Percentiles rank a stretch among this genome's conserved stretches.
phyloP scores from a whole-genome alignment of 2,888 invertebrate species.

The Netelia fuscicornis region DNA sequence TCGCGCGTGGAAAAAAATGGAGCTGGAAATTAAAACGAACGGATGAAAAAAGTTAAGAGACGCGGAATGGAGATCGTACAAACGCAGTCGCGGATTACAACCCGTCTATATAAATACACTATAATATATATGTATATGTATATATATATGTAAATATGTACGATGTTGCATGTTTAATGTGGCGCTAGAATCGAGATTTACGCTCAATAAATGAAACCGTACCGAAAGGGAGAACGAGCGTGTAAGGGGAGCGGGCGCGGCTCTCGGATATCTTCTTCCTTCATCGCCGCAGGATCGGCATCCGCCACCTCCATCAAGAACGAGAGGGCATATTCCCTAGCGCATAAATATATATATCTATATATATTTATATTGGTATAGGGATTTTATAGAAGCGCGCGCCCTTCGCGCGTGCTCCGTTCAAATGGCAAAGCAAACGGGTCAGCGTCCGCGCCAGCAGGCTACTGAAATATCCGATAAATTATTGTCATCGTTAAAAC shows the following conservation, averaged over 20 bases:
- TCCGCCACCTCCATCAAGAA: slow-evolving; percentile 58
- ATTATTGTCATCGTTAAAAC: slow-evolving; percentile 80
- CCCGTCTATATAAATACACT: slow-evolving; percentile 29
- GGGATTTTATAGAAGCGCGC: slow-evolving; percentile 54
- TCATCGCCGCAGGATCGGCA: slow-evolving; percentile 73
- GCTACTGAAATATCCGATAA: slow-evolving; percentile 79
- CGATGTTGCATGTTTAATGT: slow-evolving; percentile 62
- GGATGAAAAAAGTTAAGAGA: slow-evolving; percentile 3
- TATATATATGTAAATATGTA: slow-evolving; percentile 44
- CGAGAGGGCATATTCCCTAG: slow-evolving; percentile 20
- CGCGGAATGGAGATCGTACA: slow-evolving; percentile 22
- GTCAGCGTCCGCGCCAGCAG: slow-evolving; percentile 75
- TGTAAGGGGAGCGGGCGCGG: slow-evolving; percentile 36
- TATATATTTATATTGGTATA: slow-evolving; percentile 14
- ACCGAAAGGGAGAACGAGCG: slow-evolving; percentile 48
- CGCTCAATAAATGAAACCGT: slow-evolving; percentile 78
- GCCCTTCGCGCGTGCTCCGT: slow-evolving; percentile 59
- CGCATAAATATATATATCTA: slow-evolving; percentile 20
- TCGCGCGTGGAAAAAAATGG: slow-evolving; percentile 32
- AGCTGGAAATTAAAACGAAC: slow-evolving; percentile 7
- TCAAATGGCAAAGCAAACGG: slow-evolving; percentile 65
- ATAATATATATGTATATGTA: slow-evolving; percentile 14
- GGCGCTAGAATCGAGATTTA: slow-evolving; percentile 75
- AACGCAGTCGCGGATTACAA: slow-evolving; percentile 34
- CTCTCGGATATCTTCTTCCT: slow-evolving; percentile 74